Evolutionary conservation across 2,888 invertebrate species (phyloP).

Genomic region (Scaptomyza cyrtandrae): DNA sequence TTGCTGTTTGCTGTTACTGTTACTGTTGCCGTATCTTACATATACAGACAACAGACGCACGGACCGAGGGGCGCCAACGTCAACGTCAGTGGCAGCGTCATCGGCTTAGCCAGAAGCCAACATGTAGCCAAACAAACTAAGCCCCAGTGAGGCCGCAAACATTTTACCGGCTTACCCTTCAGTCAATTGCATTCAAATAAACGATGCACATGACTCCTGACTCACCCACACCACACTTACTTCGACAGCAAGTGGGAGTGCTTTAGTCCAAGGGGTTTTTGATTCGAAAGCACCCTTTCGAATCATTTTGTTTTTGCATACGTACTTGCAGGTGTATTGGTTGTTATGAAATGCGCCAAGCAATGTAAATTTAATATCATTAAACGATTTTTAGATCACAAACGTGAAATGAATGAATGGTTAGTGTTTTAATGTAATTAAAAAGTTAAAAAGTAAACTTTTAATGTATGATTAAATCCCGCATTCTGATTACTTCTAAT

Average conservation of each 20-base stretch:
- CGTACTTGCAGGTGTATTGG: too few relatives aligned
- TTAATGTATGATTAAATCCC: too few relatives aligned
- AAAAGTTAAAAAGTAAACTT: too few relatives aligned
- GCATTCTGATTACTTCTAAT: too few relatives aligned
- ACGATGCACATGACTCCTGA: constrained; percentile 43
- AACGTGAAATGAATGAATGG: too few relatives aligned
- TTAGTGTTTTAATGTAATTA: too few relatives aligned
- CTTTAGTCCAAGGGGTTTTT: too few relatives aligned
- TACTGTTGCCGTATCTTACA: constrained; percentile 21
- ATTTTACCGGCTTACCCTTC: constrained; percentile 67
- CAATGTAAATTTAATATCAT: too few relatives aligned
- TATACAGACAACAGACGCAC: constrained; percentile 3
- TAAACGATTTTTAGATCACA: too few relatives aligned
- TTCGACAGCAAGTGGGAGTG: background rate
- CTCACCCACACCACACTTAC: background rate
- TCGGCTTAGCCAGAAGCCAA: constrained; percentile 70
- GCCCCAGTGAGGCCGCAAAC: constrained; percentile 63
- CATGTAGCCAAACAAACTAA: constrained; percentile 75
- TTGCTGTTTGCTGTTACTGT: constrained; percentile 9
- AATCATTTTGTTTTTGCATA: background rate
- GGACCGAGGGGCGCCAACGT: constrained; percentile 19
- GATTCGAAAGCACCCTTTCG: background rate
- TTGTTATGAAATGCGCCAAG: too few relatives aligned
- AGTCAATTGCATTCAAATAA: constrained; percentile 79
- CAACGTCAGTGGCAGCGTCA: constrained; percentile 27